phyloP scores from a whole-genome alignment of 2,888 invertebrate species.

The Dryococelus australis region DNA sequence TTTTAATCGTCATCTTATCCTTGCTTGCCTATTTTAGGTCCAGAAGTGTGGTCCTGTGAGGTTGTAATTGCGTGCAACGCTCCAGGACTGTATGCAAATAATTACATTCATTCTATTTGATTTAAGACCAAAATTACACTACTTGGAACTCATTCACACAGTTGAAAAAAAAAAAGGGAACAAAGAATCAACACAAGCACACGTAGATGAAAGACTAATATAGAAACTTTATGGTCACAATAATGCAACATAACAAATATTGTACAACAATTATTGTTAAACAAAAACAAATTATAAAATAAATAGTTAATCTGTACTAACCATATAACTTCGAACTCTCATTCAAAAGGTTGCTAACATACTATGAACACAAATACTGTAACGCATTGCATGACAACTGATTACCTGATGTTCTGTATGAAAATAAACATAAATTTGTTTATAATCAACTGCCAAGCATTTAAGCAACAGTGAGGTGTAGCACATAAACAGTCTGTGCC shows the following conservation, averaged over 20 bases:
- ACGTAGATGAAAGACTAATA: background rate
- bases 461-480: background rate
- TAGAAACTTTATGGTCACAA: slow-evolving; percentile 4
- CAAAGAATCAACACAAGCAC: background rate
- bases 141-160: no score
- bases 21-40: no score
- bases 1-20: no score
- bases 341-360: background rate
- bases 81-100: no score
- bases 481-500: background rate
- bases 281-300: background rate
- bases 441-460: background rate
- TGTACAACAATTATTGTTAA: background rate
- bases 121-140: no score
- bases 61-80: no score
- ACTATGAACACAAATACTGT: background rate
- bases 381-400: background rate
- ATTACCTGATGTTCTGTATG: background rate
- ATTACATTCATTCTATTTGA: no score
- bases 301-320: slow-evolving; percentile 10
- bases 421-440: background rate
- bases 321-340: background rate
- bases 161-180: background rate
- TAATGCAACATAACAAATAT: slow-evolving; percentile 9
- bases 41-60: no score